Evolutionary conservation across 2,888 invertebrate genomes (phyloP).

Genomic region (Leucoma salicis): DNA sequence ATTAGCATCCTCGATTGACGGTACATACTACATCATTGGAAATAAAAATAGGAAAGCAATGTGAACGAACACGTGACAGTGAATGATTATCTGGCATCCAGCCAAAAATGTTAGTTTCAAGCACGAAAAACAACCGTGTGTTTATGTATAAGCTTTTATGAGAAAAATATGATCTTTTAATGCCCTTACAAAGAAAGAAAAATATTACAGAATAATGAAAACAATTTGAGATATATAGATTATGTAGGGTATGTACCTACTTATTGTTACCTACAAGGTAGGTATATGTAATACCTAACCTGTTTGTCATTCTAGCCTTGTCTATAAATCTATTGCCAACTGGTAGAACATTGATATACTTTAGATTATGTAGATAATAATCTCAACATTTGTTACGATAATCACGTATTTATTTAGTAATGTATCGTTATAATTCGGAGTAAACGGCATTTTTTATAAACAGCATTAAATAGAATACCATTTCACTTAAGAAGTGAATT

Average conservation of each 20-base stretch:
- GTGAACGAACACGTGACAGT: constrained; percentile 42
- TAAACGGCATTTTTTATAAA: too few relatives aligned
- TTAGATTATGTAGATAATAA: too few relatives aligned
- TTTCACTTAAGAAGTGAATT: too few relatives aligned
- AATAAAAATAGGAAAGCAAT: constrained; percentile 59
- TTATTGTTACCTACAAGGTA: too few relatives aligned
- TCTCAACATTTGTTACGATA: too few relatives aligned
- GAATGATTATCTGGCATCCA: constrained; percentile 56
- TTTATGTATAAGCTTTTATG: constrained; percentile 34
- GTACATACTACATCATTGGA: constrained; percentile 55
- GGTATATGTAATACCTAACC: too few relatives aligned
- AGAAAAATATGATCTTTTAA: constrained; percentile 32
- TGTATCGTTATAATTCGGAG: too few relatives aligned
- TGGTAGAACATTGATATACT: neutral
- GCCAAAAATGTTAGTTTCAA: constrained; percentile 64
- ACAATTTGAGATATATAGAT: too few relatives aligned
- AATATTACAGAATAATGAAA: neutral
- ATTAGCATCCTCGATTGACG: too few relatives aligned
- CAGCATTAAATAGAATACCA: too few relatives aligned
- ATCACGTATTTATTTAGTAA: too few relatives aligned
- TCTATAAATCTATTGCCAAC: neutral
- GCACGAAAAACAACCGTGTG: constrained; percentile 49
- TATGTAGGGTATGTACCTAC: too few relatives aligned
- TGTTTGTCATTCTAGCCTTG: neutral
- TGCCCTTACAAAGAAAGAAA: constrained; percentile 24